Conservation (phyloP, 30 jellyfish, hydroid and myxozoan species). For the Pseudorhiza aurosa region DNA sequence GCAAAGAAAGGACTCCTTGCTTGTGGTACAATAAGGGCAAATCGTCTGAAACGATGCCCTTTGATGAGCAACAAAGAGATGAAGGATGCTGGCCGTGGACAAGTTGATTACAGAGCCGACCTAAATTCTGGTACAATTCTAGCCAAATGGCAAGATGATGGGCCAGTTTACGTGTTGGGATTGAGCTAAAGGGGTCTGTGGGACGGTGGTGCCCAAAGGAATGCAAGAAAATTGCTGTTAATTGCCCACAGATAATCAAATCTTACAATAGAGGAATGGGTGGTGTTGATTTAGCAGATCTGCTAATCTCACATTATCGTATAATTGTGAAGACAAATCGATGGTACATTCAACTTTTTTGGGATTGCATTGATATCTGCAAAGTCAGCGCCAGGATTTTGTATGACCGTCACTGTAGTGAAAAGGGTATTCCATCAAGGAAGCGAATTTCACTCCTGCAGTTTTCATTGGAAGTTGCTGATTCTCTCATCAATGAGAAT, state of each 20-base stretch:
- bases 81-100: slow-evolving; percentile 56
- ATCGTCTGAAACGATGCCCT: slow-evolving; percentile 68
- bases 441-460: background rate
- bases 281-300: slow-evolving; percentile 78
- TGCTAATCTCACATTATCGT: slow-evolving; percentile 71
- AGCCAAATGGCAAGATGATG: slow-evolving; percentile 72
- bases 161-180: slow-evolving; percentile 65
- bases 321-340: slow-evolving; percentile 32
- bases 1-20: slow-evolving; percentile 42
- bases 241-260: slow-evolving; percentile 22
- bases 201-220: slow-evolving; percentile 45
- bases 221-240: background rate
- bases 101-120: slow-evolving; percentile 55
- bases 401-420: slow-evolving; percentile 60
- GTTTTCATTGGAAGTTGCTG: slow-evolving; percentile 14
- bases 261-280: slow-evolving; percentile 72
- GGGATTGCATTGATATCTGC: slow-evolving; percentile 62
- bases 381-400: slow-evolving; percentile 66
- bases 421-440: slow-evolving; percentile 15
- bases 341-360: slow-evolving; percentile 68
- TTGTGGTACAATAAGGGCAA: slow-evolving; percentile 70
- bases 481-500: slow-evolving; percentile 15
- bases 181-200: slow-evolving; percentile 65
- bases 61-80: slow-evolving; percentile 59
- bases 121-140: slow-evolving; percentile 58